These are phyloP conservation scores for Drosophila antonietae DNA, from an alignment of 2,888 invertebrate species.

Conservation along the genomic window DNA sequence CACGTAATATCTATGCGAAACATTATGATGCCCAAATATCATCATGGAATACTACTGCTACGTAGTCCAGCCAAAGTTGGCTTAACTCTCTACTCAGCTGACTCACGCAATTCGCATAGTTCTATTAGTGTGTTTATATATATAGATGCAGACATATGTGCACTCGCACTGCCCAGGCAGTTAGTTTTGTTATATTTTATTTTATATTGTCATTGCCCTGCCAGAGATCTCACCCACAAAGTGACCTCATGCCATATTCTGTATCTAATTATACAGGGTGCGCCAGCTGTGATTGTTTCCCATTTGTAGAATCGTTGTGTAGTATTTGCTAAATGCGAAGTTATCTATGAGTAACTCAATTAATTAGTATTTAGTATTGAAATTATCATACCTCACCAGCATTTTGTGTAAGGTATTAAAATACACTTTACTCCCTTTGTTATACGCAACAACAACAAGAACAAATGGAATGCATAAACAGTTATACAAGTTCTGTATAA, in stretches of 20 bases:
- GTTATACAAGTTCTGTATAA: neutral
- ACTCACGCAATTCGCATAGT: neutral
- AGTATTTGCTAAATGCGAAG: neutral
- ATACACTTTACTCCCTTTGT: neutral
- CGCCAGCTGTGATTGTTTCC: neutral
- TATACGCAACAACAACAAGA: neutral
- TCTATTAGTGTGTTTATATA: neutral
- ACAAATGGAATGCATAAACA: neutral
- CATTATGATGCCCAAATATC: neutral
- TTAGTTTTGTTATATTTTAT: neutral
- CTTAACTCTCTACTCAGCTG: neutral
- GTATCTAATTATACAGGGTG: slow-evolving; percentile 10
- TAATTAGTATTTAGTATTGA: too few relatives aligned
- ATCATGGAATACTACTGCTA: neutral
- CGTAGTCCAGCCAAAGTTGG: neutral
- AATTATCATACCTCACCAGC: neutral
- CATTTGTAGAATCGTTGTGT: neutral
- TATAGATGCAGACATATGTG: neutral
- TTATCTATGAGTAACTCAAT: too few relatives aligned
- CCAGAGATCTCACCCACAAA: neutral
- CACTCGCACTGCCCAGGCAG: neutral
- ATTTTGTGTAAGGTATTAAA: neutral
- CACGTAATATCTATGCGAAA: slow-evolving; percentile 2
- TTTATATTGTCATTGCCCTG: neutral
- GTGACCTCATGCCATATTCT: slow-evolving; percentile 2